Evolutionary conservation across 1,140 invertebrate species (phyloP), one percentile per base, ranked within the genome.

Genomic region (Oscheius sp.): DNA sequence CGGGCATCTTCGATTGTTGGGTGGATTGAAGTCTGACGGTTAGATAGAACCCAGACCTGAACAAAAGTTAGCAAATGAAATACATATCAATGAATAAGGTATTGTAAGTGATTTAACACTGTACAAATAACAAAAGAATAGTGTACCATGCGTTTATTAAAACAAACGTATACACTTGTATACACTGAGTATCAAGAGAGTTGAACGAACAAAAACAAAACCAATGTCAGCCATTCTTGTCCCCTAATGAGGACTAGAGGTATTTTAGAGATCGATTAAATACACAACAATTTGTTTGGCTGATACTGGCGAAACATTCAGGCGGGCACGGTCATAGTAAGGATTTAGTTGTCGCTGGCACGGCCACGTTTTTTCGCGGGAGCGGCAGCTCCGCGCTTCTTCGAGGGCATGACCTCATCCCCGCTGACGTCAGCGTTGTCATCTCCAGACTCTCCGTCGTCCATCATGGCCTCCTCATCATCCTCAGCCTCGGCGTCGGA

Each of bases 341-440:
- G 28, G 23, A 55, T 55, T 55, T 61, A 49, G 23, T 68, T 49
- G 10, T 31, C 66, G 18, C 7, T 29, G 18, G 20, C 62, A 29
- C n/a, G 49, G 52, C 36, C 52, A 34, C 66, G 49, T 26, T 49
- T 55, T 4, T 49, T 31, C 1, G 67, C 49, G 1, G 28, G 20
- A 34, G 26, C 45, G 15, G 52, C 59, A 10, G 29, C 35, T 49
- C 58, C 55, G 10, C 18, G 32, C 34, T 64, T 58, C 42, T 71
- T 71, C 4, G 18, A 63, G 13, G 58, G 58, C 26, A 36, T n/a
- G 18, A 26, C 31, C 13, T 62, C 45, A 29, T 77, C 68, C 42
- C 77, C 76, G 23, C 59, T 77, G 1, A 38, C 73, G n/a, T 61
- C 70, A 18, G 78, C 65, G 52, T 73, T 65, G 7, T 73, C 75